Evolutionary conservation across 2,888 invertebrate genomes (phyloP), one percentile per base, ranked within the genome.

Genomic region (Heliconius ismenius): DNA sequence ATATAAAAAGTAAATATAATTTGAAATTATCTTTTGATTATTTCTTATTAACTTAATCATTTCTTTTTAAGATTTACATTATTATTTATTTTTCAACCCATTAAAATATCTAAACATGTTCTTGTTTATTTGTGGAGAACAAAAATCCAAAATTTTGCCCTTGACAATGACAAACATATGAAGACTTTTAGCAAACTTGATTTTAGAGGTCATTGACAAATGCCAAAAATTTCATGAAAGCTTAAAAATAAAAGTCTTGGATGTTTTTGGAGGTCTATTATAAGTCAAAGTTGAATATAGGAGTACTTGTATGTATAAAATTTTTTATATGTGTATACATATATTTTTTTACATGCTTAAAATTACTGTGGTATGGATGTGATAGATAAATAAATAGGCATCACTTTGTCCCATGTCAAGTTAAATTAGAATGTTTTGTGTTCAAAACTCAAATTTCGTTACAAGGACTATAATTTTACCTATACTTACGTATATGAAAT

Each of bases 151-250:
- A 65, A 39, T 13, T 1, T 4, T 6, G 15, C 3, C 39, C 24
- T 65, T 65, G 13, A 24, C 36, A 18, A 39, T n/a, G 36, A 15
- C 13, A 65, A 62, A 26, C 4, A 4, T 21, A 4, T 36, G 24
- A 24, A n/a, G 10, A 65, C 24, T 39, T 39, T 65, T 21, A 13
- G n/a, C 39, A 24, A 65, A 65, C 65, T n/a, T 13, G 65, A 65
- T 65, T 65, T 65, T 65, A 13, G 24, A 65, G 39, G 65, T 65
- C 65, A 39, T 24, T 65, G n/a, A 39, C 24, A 39, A 13, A 21
- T 65, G 10, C 7, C 39, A 65, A 39, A 65, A 65, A 36, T 39
- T 18, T 64, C 4, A 7, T 64, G 1, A 32, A 64, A 32, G 32
- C 18, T 64, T 1, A 32, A 63, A 26, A 28, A 62, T 4, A 26